Evolutionary conservation across 2,888 invertebrate genomes (phyloP), one percentile per base, ranked within the genome.

Genomic region (Corbicula japonica): DNA sequence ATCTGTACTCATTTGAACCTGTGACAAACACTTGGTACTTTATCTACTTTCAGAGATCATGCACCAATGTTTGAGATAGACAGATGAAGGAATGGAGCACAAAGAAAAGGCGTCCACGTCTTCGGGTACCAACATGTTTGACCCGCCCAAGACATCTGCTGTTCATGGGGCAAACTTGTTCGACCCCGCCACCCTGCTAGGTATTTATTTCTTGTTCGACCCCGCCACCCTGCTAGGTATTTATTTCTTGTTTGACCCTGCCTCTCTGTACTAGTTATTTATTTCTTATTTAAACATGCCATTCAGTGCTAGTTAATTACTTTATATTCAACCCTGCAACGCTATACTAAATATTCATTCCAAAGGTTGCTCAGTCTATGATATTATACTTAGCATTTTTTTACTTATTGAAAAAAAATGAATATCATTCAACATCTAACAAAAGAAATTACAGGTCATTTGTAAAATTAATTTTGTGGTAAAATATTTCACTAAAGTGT

Each of bases 181-280:
- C 84, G 90, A 90, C 72, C 82, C 82, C 60, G 76, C 87, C 18
- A 83, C 89, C 70, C 72, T 91, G 2, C 77, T 91, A 75, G n/a
- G n/a, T n/a, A n/a, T n/a, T n/a, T n/a, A n/a, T n/a, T n/a, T n/a
- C 80, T 76, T 83, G 71, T 90, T 89, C 84, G 90, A 90, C 72
- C 82, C 82, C 60, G 76, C 87, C 18, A 83, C 89, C 70, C 72
- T 91, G 2, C 77, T 91, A 75, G n/a, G n/a, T n/a, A n/a, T n/a
- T n/a, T n/a, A n/a, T n/a, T n/a, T n/a, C 80, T 76, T 83, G 71
- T 90, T 89, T 85, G 90, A 90, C 72, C 82, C 82, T 62, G 76
- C 87, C 18, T 83, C 89, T 71, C 72, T 91, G 2, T n/a, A n/a
- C 77, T 91, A 75, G n/a, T n/a, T n/a, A n/a, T n/a, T n/a, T n/a